Base-by-base conservation (phyloP, 2,888 invertebrate genomes). In the Halocaridina rubra region DNA sequence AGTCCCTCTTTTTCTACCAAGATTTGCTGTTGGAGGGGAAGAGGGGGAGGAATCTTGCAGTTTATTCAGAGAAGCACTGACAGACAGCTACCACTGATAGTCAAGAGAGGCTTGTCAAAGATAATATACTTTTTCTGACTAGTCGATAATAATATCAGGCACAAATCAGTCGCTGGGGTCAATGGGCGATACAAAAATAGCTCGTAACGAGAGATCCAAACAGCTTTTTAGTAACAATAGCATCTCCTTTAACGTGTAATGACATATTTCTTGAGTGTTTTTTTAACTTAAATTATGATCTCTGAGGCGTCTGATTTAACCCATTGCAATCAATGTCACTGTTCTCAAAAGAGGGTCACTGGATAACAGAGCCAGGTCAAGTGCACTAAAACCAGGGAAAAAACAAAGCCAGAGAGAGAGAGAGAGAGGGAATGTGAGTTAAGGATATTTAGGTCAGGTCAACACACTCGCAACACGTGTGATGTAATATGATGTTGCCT, bases 101-200 rank as follows among this genome's bases (percentile, higher is more conserved):
- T 16, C 46, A 10, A 46, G 46, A n/a, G n/a, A 46, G 16, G 16
- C 13, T 46, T 46, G 10, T 46, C 46, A 16, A 2, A 46, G 46
- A 46, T 46, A 46, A n/a, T n/a, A n/a, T n/a, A n/a, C n/a, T n/a
- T n/a, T n/a, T n/a, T n/a, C n/a, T n/a, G n/a, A n/a, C n/a, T n/a
- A n/a, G n/a, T n/a, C n/a, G n/a, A n/a, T n/a, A n/a, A n/a, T n/a
- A n/a, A n/a, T n/a, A n/a, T n/a, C n/a, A n/a, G n/a, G n/a, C n/a
- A n/a, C n/a, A n/a, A n/a, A n/a, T n/a, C 27, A 27, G 10, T 59
- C 46, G 27, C 61, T 32, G 27, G 74, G 80, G 72, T 80, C 72
- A 74, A 33, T 32, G 33, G 10, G 29, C 61, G 71, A 72, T 72
- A 59, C 7, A 27, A 39, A 5, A 13, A 16, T 19, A 79, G 78